Conservation (phyloP, 2,113 vertebrate species). For the Kryptolebias marmoratus region DNA sequence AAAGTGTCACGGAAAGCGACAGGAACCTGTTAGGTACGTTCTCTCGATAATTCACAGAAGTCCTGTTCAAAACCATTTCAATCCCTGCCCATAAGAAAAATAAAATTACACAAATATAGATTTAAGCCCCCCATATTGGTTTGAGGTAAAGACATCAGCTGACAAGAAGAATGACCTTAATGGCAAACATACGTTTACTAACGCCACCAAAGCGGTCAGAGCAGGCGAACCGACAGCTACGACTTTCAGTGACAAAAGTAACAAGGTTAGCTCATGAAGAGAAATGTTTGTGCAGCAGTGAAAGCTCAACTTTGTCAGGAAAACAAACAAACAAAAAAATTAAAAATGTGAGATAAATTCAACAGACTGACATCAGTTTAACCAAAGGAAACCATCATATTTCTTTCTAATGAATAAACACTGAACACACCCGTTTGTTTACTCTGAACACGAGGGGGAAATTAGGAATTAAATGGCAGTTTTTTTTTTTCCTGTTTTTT, state of each 20-base stretch:
- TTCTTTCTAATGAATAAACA: constrained; percentile 51
- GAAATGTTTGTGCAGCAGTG: constrained; percentile 36
- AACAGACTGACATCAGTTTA: constrained; percentile 40
- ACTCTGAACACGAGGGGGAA: constrained; percentile 70
- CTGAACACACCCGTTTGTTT: constrained; percentile 30
- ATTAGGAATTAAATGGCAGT: constrained; percentile 69
- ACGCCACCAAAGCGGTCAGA: constrained; percentile 31
- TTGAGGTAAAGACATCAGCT: constrained; percentile 39
- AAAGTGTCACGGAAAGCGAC: constrained; percentile 39
- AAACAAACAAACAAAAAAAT: neutral
- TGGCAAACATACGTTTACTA: constrained; percentile 14
- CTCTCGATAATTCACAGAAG: constrained; percentile 7
- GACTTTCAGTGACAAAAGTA: constrained; percentile 32
- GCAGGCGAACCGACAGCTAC: constrained; percentile 18
- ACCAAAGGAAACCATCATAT: constrained; percentile 45
- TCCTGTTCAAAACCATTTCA: constrained; percentile 29
- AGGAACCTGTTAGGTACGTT: constrained; percentile 35
- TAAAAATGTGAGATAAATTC: constrained; percentile 31
- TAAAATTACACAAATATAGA: constrained; percentile 40
- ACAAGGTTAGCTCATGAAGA: constrained; percentile 22
- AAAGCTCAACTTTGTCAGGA: constrained; percentile 5
- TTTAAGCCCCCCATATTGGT: constrained; percentile 35
- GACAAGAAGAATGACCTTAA: constrained; percentile 10
- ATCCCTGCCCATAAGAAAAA: constrained; percentile 32
- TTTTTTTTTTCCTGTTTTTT: constrained; percentile 3